phyloP scores from a whole-genome alignment of 2,797 vertebrate species.

The Pachyuromys duprasi region DNA sequence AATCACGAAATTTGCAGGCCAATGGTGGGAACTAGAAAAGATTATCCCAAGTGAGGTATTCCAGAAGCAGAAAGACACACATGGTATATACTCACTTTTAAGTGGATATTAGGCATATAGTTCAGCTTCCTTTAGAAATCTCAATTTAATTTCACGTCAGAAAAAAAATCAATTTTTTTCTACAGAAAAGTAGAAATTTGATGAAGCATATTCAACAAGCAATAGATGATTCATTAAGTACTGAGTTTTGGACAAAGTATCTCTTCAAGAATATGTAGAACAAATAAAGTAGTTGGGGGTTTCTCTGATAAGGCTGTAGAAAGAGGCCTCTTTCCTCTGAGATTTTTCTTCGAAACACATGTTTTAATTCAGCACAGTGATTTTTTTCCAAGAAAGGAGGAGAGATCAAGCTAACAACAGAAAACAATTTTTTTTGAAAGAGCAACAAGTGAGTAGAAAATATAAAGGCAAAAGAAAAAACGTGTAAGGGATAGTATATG shows the following conservation, averaged over 20 bases:
- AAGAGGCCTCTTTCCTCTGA: background rate
- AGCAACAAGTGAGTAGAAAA: background rate
- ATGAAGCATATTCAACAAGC: background rate
- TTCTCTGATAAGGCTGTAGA: background rate
- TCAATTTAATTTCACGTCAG: conserved; percentile 27
- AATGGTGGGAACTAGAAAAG: no score
- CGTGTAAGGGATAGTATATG: background rate
- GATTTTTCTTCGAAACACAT: background rate
- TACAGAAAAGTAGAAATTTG: background rate
- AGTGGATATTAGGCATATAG: no score
- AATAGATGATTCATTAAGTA: background rate
- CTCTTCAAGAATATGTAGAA: background rate
- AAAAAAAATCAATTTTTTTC: no score
- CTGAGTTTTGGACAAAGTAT: background rate
- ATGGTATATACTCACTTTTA: no score
- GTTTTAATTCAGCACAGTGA: background rate
- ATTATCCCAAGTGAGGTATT: no score
- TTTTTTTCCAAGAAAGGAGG: background rate
- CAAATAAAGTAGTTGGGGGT: background rate
- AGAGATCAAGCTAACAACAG: background rate
- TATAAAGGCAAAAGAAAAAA: conserved; percentile 34
- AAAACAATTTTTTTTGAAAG: background rate
- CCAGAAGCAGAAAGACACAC: no score
- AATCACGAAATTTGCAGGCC: no score
- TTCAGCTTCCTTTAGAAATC: background rate